Evolutionary conservation across 2,797 vertebrate species (phyloP).

Genomic region (Coracias cyanogaster): DNA sequence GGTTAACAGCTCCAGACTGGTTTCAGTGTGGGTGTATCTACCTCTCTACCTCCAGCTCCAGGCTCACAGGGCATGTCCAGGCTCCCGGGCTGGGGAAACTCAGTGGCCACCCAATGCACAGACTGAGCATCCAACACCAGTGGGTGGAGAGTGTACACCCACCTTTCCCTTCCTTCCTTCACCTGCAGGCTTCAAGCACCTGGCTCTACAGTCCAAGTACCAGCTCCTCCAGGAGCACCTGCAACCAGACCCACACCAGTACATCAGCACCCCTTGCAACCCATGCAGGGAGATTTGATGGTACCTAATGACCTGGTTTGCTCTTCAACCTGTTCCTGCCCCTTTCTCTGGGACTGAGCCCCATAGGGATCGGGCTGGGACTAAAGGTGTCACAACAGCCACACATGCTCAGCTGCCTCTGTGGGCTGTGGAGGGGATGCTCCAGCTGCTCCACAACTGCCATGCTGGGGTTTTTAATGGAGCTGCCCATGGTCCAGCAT

Average conservation of each 20-base stretch:
- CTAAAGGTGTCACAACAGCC: not conserved
- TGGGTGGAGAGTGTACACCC: not conserved
- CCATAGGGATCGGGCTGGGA: not conserved
- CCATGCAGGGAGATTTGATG: rapidly evolving
- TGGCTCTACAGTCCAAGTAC: rapidly evolving
- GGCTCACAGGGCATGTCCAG: not conserved
- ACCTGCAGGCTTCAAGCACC: too few species aligned
- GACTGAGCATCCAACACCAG: rapidly evolving
- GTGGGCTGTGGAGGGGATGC: not conserved
- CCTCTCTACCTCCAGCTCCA: not conserved
- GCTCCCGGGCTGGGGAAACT: not conserved
- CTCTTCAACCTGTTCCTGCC: not conserved
- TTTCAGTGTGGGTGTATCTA: rapidly evolving
- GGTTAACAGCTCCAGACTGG: not conserved
- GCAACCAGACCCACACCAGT: rapidly evolving
- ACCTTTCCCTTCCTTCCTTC: not conserved
- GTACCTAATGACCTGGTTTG: not conserved
- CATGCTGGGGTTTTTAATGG: not conserved
- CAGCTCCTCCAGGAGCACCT: not conserved
- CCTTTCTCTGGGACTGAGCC: not conserved
- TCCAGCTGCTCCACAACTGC: not conserved
- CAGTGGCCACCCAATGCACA: not conserved
- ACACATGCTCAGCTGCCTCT: not conserved
- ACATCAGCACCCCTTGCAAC: not conserved
- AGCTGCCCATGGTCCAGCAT: not conserved